These are phyloP conservation scores for Goniozus legneri DNA, from an alignment of 1,140 invertebrate species.

Conservation along the genomic window DNA sequence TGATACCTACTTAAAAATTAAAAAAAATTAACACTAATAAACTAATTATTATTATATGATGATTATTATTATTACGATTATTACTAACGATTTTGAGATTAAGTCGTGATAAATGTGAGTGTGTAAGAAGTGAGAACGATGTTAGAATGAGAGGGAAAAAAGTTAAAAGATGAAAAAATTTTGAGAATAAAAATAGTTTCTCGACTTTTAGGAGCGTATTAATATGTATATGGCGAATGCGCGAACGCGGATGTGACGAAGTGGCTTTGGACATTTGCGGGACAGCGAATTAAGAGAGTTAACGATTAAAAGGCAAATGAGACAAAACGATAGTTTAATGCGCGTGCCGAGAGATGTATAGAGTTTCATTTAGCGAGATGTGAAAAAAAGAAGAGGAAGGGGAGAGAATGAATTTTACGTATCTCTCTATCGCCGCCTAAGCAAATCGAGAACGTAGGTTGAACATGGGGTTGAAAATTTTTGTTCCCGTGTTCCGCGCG, in stretches of 20 bases:
- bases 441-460: no score
- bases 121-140: constrained; percentile 10
- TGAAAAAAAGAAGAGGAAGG: no score
- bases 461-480: no score
- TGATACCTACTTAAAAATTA: constrained; percentile 36
- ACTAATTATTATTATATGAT: constrained; percentile 45
- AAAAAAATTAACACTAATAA: constrained; percentile 38
- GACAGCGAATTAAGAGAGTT: no score
- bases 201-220: neutral
- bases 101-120: constrained; percentile 48
- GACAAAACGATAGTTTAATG: constrained; percentile 14
- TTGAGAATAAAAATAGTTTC: neutral
- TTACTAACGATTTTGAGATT: constrained; percentile 50
- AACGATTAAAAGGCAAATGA: no score
- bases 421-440: no score
- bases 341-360: constrained; percentile 11
- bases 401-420: no score
- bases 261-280: no score
- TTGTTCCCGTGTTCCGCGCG: no score
- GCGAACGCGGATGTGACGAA: no score
- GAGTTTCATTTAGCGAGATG: constrained; percentile 9
- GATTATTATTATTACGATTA: constrained; percentile 50
- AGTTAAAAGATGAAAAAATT: constrained; percentile 6
- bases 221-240: no score
- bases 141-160: constrained; percentile 15